Evolutionary conservation across 2,113 vertebrate species (phyloP), one percentile per base, ranked within the genome.

Genomic region (Sander lucioperca): DNA sequence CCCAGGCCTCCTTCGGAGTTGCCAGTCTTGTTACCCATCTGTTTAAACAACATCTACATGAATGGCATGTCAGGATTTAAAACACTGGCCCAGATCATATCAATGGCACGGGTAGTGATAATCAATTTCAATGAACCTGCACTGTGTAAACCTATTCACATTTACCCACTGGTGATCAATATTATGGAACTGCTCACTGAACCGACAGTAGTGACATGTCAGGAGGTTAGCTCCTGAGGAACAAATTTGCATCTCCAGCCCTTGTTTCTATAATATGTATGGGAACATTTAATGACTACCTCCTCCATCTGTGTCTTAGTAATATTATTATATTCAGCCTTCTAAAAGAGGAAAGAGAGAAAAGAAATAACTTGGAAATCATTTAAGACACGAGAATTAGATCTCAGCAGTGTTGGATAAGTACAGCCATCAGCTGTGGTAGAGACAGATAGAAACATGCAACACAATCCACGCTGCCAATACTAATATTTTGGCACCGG

Each of bases 71-170:
- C 5, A 51, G 47, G 57, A 76, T 85, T 79, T 82, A 79, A 84
- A 88, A 79, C 87, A 83, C 70, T 80, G 75, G 76, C 80, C 47
- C 57, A 30, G 66, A 80, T 89, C 51, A 76, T 83, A 86, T 87
- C 78, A 82, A 72, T 79, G 56, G 72, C 68, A 61, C 10, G 2
- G 9, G 62, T 27, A 93, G 74, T 68, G 88, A 62, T 85, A 85
- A 91, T 92, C 90, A 91, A 87, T 93, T 74, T 85, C 66, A 88
- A 90, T 90, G 88, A 91, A 89, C 79, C 77, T 79, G 39, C 61
- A 58, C 30, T 57, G 66, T 36, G 74, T 82, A 74, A 86, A 87
- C 16, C 51, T 33, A 78, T 86, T 78, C 69, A 74, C 83, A 85
- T 90, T 66, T 83, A 45, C 68, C 82, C 21, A 48, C 30, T 6